These are phyloP conservation scores for Netelia fuscicornis DNA, from an alignment of 2,888 invertebrate species.

Conservation along the genomic window DNA sequence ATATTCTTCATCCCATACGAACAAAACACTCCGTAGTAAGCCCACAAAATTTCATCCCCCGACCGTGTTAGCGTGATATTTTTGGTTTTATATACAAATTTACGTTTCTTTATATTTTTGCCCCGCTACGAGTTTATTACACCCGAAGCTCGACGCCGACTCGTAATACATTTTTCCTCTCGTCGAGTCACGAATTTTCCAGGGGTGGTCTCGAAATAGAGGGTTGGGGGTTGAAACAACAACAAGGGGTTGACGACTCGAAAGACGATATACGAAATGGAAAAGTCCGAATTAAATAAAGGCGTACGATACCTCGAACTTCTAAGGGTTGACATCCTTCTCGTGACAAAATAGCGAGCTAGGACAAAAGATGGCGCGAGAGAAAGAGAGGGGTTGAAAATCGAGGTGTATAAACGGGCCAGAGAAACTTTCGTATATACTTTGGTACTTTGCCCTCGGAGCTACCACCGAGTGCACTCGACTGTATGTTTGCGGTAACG, in stretches of 20 bases:
- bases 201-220: too few relatives aligned
- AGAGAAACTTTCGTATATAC: conserved; percentile 63
- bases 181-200: too few relatives aligned
- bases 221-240: too few relatives aligned
- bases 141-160: too few relatives aligned
- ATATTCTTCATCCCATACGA: too few relatives aligned
- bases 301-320: conserved; percentile 12
- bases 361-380: conserved; percentile 6
- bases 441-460: conserved; percentile 58
- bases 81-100: too few relatives aligned
- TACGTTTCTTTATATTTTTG: too few relatives aligned
- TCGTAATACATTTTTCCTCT: too few relatives aligned
- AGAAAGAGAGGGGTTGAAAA: background rate
- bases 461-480: conserved; percentile 67
- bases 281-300: conserved; percentile 61
- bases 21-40: too few relatives aligned
- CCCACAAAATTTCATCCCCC: too few relatives aligned
- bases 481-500: conserved; percentile 68
- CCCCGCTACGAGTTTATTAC: too few relatives aligned
- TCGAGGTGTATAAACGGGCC: conserved; percentile 39
- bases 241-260: background rate
- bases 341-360: conserved; percentile 37
- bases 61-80: too few relatives aligned
- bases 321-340: conserved; percentile 43
- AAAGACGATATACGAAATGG: background rate